These are phyloP conservation scores for Graptemys geographica DNA, from an alignment of 2,797 vertebrate genomes.

Conservation along the genomic window DNA sequence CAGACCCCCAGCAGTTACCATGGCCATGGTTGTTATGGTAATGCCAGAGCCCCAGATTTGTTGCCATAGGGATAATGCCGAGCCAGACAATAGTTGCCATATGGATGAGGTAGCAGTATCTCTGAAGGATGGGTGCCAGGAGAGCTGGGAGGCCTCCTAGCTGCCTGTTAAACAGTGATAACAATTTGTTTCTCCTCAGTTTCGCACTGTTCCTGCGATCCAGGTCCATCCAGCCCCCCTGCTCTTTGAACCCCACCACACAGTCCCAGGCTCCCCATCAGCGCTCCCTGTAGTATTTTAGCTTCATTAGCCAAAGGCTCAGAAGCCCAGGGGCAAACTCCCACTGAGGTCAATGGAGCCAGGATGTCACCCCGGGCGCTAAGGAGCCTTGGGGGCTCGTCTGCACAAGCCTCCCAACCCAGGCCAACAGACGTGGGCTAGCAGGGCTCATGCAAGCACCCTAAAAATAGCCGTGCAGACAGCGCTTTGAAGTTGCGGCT, in stretches of 20 bases:
- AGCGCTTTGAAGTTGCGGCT: too few relatives aligned
- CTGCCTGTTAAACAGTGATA: not conserved
- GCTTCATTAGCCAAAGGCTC: not conserved
- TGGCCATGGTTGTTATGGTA: not conserved
- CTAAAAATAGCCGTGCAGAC: too few relatives aligned
- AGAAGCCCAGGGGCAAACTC: not conserved
- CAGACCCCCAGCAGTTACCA: not conserved
- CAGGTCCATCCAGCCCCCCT: not conserved
- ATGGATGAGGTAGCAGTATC: not conserved
- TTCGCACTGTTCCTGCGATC: not conserved
- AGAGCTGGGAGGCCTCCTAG: not conserved
- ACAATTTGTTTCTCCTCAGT: too few relatives aligned
- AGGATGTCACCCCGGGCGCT: not conserved
- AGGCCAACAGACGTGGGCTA: too few relatives aligned
- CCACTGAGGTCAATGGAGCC: not conserved
- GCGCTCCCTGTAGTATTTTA: not conserved
- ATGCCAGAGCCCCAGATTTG: not conserved
- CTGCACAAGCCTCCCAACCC: too few relatives aligned
- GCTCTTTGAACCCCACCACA: not conserved
- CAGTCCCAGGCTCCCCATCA: not conserved
- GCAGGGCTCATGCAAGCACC: too few relatives aligned
- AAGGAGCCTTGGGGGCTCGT: too few relatives aligned
- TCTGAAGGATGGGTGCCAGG: not conserved
- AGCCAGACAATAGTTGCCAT: not conserved
- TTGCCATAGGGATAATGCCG: not conserved